Base-by-base conservation (phyloP, 2,888 invertebrate genomes). In the Diarsia brunnea region DNA sequence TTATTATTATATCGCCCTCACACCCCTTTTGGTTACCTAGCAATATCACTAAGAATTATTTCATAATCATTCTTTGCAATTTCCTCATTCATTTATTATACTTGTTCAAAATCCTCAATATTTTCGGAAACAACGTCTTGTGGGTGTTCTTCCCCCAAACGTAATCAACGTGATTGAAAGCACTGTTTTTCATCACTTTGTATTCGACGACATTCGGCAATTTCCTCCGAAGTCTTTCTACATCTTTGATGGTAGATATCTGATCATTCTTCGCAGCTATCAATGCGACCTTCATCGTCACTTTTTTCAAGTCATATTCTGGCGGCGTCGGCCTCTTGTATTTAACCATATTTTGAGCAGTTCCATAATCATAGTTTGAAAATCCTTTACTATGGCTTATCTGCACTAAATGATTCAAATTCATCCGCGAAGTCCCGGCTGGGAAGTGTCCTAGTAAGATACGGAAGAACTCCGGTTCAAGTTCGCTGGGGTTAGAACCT, bases 141-240 rank as follows among this genome's bases (percentile, higher is more conserved):
- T 88, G 69, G 4, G 89, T 87, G 27, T 82, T 79, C 31, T 64
- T 75, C 0, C 89, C 93, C 92, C 92, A 94, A n/a, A 92, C 63
- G 38, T 89, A 89, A 58, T 93, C 93, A 7, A 92, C 69, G 60
- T 94, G 94, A 65, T 88, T 91, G 81, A 89, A 93, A 4, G 60
- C 31, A 0, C 61, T 53, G 4, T 78, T 73, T 5, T 85, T 55
- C 66, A 91, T 77, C 3, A 88, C 77, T 24, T 66, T 78, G 69
- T 87, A 89, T 0, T 84, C 81, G 3, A 81, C 78, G 0, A 93
- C 89, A 24, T 92, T 92, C 0, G 91, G 91, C 12, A 94, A 75
- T 5, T 79, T 69, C 0, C 77, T 69, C 11, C 77, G 84, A 4
- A 94, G 72, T 0, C 76, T 69, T 1, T 80, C 71, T 0, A 91